Base-by-base conservation (phyloP, 2,888 invertebrate genomes). In the Troides helena region DNA sequence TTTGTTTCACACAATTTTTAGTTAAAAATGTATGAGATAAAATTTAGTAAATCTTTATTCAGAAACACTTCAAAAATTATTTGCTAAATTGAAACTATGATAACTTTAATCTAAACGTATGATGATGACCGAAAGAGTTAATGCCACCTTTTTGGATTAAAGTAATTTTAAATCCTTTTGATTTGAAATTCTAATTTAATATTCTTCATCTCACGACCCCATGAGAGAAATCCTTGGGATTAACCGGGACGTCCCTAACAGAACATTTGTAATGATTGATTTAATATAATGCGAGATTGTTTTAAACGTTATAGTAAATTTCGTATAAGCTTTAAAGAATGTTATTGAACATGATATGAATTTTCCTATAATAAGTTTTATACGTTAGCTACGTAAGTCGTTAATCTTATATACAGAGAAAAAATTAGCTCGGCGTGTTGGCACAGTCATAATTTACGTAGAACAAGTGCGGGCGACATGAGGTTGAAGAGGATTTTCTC, bases 341-440 rank as follows among this genome's bases (percentile, higher is more conserved):
- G 18, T n/a, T n/a, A n/a, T 18, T 53, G 8, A 53, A 53, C n/a
- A 53, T 1, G 53, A 18, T 7, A 53, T n/a, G 53, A 53, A n/a
- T 53, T 53, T n/a, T 53, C 12, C 12, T 46, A 5, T 53, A 53
- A 53, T 53, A 58, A 21, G 57, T 67, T 67, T 58, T 62, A 67
- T 43, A 56, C 58, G 61, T 57, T 60, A 23, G 62, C 57, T 58
- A 58, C n/a, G 10, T 53, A 53, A 53, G 53, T 68, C 90, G 91
- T 90, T 92, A 89, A 91, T 90, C 91, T 91, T 91, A 84, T 85
- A 88, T 90, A 91, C 89, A 91, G 91, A 88, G 85, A 84, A 58
- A 23, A 12, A n/a, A 85, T 87, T 89, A 88, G 87, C 88, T 80
- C 85, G 85, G 76, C 76, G 82, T 75, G 80, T 85, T 86, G 78